A percentile compares a stretch with the other conserved stretches of the same genome.
phyloP scores from a whole-genome alignment of 1,140 invertebrate species.

The Saccostrea echinata region DNA sequence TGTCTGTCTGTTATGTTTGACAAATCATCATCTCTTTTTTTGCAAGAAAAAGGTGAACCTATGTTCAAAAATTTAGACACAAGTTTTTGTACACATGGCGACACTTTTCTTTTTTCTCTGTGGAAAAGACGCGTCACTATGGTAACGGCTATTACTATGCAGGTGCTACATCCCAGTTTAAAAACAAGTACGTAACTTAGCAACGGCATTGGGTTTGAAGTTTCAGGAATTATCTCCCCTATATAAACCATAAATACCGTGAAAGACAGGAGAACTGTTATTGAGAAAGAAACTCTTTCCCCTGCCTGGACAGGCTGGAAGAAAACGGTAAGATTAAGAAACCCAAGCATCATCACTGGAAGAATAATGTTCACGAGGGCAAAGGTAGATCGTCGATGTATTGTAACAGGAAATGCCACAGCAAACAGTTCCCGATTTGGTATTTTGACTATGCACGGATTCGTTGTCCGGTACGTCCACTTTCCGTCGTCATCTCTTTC shows the following conservation, averaged over 20 bases:
- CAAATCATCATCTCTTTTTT: not conserved
- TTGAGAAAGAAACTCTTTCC: constrained; percentile 36
- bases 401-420: constrained; percentile 16
- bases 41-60: not conserved
- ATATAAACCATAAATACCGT: constrained; percentile 47
- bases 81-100: not conserved
- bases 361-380: constrained; percentile 23
- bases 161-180: constrained; percentile 28
- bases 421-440: not conserved
- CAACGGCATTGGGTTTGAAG: constrained; percentile 55
- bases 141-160: constrained; percentile 21
- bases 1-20: not conserved
- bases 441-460: constrained; percentile 19
- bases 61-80: not conserved
- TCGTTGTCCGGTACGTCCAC: not conserved
- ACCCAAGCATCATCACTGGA: constrained; percentile 25
- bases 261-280: constrained; percentile 35
- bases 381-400: constrained; percentile 26
- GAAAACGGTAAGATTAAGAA: constrained; percentile 22
- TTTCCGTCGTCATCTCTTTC: not conserved
- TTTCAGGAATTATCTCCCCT: constrained; percentile 53
- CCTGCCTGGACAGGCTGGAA: constrained; percentile 16
- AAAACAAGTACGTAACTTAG: constrained; percentile 40
- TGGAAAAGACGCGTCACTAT: constrained; percentile 27
- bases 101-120: constrained; percentile 15